Percentiles rank a stretch among this genome's conserved stretches.
Evolutionary conservation across 2,113 vertebrate genomes (phyloP).

Genomic region (Orthonyx spaldingii): DNA sequence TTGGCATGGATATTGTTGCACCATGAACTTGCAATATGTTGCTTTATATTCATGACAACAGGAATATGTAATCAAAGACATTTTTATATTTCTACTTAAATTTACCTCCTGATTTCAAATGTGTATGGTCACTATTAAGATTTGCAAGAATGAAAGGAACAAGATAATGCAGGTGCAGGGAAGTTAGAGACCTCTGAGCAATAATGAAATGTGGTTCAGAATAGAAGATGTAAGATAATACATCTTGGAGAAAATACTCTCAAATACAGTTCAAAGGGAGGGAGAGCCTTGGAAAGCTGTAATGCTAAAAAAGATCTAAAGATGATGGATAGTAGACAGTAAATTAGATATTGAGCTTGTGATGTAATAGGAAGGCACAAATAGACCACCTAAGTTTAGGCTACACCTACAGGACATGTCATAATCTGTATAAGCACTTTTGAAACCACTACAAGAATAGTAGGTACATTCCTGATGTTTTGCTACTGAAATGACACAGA

Average conservation of each 20-base stretch:
- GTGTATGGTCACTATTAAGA: neutral
- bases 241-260: neutral
- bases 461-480: neutral
- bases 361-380: neutral
- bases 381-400: neutral
- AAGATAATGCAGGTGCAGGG: neutral
- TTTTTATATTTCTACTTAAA: neutral
- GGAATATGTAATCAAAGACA: neutral
- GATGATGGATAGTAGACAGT: slow-evolving; percentile 2
- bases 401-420: neutral
- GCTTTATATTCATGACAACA: neutral
- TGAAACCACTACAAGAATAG: neutral
- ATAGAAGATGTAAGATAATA: neutral
- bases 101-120: neutral
- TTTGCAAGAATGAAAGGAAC: neutral
- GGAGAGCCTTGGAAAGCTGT: neutral
- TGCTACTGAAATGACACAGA: neutral
- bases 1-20: neutral
- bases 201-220: neutral
- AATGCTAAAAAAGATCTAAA: neutral
- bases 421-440: neutral
- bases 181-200: neutral
- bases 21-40: neutral
- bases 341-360: slow-evolving; percentile 20
- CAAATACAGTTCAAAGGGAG: neutral